Evolutionary conservation across 1,140 invertebrate genomes (phyloP), one percentile per base, ranked within the genome.

Genomic region (Vanessa tameamea): DNA sequence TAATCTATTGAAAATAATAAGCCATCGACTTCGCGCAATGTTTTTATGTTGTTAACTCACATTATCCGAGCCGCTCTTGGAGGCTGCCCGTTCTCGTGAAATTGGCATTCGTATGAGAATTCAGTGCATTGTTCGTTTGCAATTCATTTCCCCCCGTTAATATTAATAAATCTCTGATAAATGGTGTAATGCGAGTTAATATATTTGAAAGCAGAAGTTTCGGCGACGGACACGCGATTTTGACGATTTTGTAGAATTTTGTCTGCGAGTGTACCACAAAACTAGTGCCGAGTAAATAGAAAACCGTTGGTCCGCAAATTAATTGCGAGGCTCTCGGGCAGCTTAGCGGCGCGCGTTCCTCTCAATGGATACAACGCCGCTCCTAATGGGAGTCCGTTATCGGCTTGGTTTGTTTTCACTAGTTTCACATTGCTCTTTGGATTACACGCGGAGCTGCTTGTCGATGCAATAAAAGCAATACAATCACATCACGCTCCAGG

Each of bases 231-330:
- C 12, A 15, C 14, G 37, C 0, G 9, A 43, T 43, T 43, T 1
- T 43, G 6, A 43, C 37, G 8, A 9, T 43, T 43, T 43, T 1
- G 37, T n/a, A 8, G 1, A 0, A 20, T 20, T 20, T 0, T 20
- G 20, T 20, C 15, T 20, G 15, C 6, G n/a, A 14, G 15, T 53
- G 9, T 2, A 50, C 3, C n/a, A 20, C 50, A 20, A 20, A 53
- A 53, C 9, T 53, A 53, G 9, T 9, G 0, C 9, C 1, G 50
- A 20, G 15, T 51, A 51, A 6, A 53, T 53, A 53, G 50, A 53
- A 53, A 53, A 53, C 8, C 50, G n/a, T 53, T 20, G 50, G n/a
- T 53, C 48, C 50, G 50, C 50, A 53, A 53, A 53, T 53, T 16
- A 53, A 53, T 53, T 7, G 50, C 5, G 15, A 20, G 15, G 15